Percentiles rank a stretch among this genome's conserved stretches.
Conservation (phyloP, 2,888 invertebrate species). For the Tachystola acroxantha region DNA sequence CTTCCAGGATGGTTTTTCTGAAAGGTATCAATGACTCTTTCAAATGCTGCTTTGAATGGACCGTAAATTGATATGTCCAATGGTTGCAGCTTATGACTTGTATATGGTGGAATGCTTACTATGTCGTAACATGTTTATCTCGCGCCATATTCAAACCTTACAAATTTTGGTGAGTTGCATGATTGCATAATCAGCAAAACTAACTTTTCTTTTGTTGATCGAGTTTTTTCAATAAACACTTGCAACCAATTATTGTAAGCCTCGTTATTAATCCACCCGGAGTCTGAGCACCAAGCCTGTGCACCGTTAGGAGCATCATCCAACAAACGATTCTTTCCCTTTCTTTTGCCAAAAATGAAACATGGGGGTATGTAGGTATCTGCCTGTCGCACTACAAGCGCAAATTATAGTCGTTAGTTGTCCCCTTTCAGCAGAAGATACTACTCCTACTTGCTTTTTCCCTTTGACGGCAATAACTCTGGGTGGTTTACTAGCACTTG, state of each 20-base stretch:
- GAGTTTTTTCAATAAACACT: slow-evolving; percentile 2
- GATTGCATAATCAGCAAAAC: background rate
- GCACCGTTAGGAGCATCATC: slow-evolving; percentile 5
- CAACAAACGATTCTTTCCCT: slow-evolving; percentile 2
- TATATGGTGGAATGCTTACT: background rate
- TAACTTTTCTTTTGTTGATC: background rate
- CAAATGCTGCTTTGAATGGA: slow-evolving; percentile 2
- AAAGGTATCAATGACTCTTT: background rate
- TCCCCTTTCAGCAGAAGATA: slow-evolving; percentile 1
- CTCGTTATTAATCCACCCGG: slow-evolving; percentile 5
- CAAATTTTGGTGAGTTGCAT: background rate
- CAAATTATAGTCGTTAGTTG: slow-evolving; percentile 2
- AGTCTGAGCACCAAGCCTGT: slow-evolving; percentile 4
- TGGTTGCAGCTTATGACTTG: slow-evolving; percentile 3
- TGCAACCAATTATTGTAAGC: slow-evolving; percentile 1
- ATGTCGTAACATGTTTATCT: background rate
- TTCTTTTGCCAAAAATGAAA: background rate
- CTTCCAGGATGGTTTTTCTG: slow-evolving; percentile 3
- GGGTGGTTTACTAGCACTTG: background rate
- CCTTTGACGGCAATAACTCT: background rate
- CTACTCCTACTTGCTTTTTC: slow-evolving; percentile 5
- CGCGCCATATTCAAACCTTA: background rate
- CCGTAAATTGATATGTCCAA: slow-evolving; percentile 3
- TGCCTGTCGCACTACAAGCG: background rate
- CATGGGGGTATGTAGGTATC: background rate